Percentiles rank a stretch among this genome's conserved stretches.
phyloP scores from a whole-genome alignment of 2,888 invertebrate species.

The Drosophila ustulata region DNA sequence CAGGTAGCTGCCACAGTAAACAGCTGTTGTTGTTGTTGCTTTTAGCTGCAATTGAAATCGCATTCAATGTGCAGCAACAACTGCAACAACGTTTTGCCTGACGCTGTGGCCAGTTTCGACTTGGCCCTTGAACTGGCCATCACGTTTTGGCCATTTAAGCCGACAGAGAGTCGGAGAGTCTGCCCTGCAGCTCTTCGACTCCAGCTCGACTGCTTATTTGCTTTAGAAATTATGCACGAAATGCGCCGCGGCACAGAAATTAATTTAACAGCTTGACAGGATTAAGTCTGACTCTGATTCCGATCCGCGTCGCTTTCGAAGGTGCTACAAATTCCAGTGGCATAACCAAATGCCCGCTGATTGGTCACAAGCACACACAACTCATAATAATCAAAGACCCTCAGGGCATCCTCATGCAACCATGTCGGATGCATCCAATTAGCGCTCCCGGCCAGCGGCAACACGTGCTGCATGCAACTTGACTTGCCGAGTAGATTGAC shows the following conservation, averaged over 20 bases:
- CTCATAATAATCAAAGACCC: slow-evolving; percentile 66
- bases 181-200: slow-evolving; percentile 1
- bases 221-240: slow-evolving; percentile 56
- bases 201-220: slow-evolving; percentile 42
- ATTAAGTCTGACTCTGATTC: slow-evolving; percentile 47
- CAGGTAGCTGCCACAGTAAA: slow-evolving; percentile 6
- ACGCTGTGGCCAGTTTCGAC: background rate
- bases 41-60: slow-evolving; percentile 10
- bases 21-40: background rate
- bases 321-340: slow-evolving; percentile 61
- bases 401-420: slow-evolving; percentile 22
- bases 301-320: slow-evolving; percentile 30
- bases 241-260: slow-evolving; percentile 57
- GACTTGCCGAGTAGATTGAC: slow-evolving; percentile 52
- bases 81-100: slow-evolving; percentile 9
- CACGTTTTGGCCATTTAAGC: slow-evolving; percentile 66
- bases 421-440: slow-evolving; percentile 71
- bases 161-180: slow-evolving; percentile 11
- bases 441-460: slow-evolving; percentile 40
- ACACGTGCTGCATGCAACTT: slow-evolving; percentile 57
- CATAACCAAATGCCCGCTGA: slow-evolving; percentile 63
- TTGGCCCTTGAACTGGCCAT: slow-evolving; percentile 37
- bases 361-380: slow-evolving; percentile 72
- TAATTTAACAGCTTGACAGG: slow-evolving; percentile 80
- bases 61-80: slow-evolving; percentile 11